phyloP scores from a whole-genome alignment of 2,888 invertebrate genomes.

The Aspidiotus destructor region DNA sequence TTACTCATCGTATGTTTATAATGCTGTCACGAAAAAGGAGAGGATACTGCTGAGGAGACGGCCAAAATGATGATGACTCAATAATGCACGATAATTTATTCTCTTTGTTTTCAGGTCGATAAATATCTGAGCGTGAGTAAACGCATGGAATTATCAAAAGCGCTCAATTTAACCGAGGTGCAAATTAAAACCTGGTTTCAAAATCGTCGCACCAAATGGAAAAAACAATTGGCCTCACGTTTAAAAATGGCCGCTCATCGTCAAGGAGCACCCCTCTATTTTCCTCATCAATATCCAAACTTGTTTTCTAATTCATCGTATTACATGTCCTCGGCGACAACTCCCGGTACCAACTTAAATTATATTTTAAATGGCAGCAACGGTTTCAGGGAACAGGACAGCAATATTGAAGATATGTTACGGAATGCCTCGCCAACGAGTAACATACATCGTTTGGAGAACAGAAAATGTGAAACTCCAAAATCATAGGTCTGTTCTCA shows the following conservation, averaged over 20 bases:
- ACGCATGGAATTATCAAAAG: slow-evolving; percentile 83
- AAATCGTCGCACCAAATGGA: slow-evolving; percentile 92
- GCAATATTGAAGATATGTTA: neutral
- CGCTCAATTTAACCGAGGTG: slow-evolving; percentile 79
- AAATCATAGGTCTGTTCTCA: too few relatives aligned
- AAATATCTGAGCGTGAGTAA: slow-evolving; percentile 94
- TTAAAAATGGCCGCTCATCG: slow-evolving; percentile 34
- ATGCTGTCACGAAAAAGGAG: too few relatives aligned
- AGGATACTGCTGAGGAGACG: too few relatives aligned
- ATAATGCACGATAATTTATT: too few relatives aligned
- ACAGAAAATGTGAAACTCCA: too few relatives aligned
- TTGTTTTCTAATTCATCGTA: slow-evolving; percentile 25
- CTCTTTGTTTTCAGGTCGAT: slow-evolving; percentile 53
- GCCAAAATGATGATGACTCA: too few relatives aligned
- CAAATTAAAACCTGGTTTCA: slow-evolving; percentile 98
- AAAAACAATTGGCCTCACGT: slow-evolving; percentile 72
- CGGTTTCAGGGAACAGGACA: slow-evolving; percentile 13
- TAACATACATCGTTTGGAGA: too few relatives aligned
- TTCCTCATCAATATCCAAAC: slow-evolving; percentile 19
- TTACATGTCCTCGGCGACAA: slow-evolving; percentile 17
- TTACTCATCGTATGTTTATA: too few relatives aligned
- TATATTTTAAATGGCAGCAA: slow-evolving; percentile 17
- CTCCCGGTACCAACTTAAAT: slow-evolving; percentile 8
- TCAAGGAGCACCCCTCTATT: slow-evolving; percentile 32
- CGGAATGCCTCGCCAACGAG: too few relatives aligned